Conservation (phyloP, 2,888 invertebrate species). For the Watsonalla cultraria region DNA sequence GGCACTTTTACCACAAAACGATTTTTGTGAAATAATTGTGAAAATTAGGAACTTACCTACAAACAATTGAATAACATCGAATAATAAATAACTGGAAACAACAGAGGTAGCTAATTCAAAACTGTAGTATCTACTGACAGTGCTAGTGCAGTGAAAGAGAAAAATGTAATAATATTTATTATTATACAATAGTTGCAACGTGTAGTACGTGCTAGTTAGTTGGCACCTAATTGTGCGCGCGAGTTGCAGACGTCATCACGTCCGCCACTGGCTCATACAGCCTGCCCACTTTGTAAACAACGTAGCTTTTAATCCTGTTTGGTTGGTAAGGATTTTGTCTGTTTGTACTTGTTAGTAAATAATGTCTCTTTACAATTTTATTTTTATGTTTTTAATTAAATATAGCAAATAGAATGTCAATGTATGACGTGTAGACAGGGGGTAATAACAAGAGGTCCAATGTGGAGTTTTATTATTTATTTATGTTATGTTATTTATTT, state of each 20-base stretch:
- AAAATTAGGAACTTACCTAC: too few species aligned
- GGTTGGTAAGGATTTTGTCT: slow-evolving; percentile 23
- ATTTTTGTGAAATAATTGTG: too few species aligned
- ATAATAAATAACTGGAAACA: background rate
- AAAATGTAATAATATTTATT: background rate
- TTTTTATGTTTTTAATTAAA: too few species aligned
- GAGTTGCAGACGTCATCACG: slow-evolving; percentile 28
- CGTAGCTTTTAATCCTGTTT: slow-evolving; percentile 18
- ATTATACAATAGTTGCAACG: slow-evolving; percentile 19
- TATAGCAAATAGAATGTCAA: too few species aligned
- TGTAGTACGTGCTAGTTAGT: slow-evolving; percentile 30
- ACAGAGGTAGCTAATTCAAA: background rate
- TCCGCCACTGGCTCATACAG: slow-evolving; percentile 15
- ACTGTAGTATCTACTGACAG: background rate
- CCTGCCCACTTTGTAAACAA: slow-evolving; percentile 13
- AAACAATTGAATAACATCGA: too few species aligned
- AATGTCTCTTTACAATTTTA: too few species aligned
- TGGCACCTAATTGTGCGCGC: slow-evolving; percentile 25
- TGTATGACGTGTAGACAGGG: too few species aligned
- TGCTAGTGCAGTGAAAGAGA: background rate
- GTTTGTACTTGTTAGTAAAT: too few species aligned
- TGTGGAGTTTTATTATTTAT: too few species aligned
- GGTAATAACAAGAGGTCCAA: too few species aligned
- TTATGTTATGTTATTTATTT: too few species aligned
- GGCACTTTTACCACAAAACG: too few species aligned